Evolutionary conservation across 1,140 invertebrate genomes (phyloP), one percentile per base, ranked within the genome.

Genomic region (Hylaeus volcanicus): DNA sequence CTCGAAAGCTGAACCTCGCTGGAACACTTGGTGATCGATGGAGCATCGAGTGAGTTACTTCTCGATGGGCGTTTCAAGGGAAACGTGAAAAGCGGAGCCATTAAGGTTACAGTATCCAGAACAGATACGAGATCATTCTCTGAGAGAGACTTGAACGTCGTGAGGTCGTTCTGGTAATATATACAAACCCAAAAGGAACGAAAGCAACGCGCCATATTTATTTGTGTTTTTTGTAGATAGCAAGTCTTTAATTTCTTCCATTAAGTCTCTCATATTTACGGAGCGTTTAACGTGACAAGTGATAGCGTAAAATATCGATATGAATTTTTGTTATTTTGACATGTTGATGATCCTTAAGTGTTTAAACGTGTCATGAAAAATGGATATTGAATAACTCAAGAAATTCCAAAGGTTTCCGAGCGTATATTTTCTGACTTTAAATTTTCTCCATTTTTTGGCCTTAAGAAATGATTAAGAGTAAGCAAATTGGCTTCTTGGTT

Each of bases 401-500:
- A 26, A 5, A 45, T 45, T 3, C 43, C 43, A 5, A 45, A 45
- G 43, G 43, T 45, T 45, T 45, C 5, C 5, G 3, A 45, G 5
- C 43, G 43, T 45, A 26, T 26, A 26, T 45, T 45, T 45, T 45
- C 5, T 5, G 43, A 45, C 3, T 3, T 45, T 45, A 1, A 45
- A 45, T 45, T 45, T 26, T 26, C 26, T 26, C 26, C 0, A 26
- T 26, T 26, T 26, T 26, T 26, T 0, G 26, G 26, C 26, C 26
- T 26, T 26, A 26, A 26, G 26, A 26, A 26, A 26, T 26, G 26
- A 26, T 26, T 26, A 39, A 43, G 12, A 9, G 12, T 41, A 14
- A 58, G 45, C 43, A 66, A 61, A 65, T 79, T 39, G 64, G 72
- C 69, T 55, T 73, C 8, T 45, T 61, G 56, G 41, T 48, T 26